Base-by-base conservation (phyloP, 2,797 vertebrate genomes). In the Acestrorhynchus altus region DNA sequence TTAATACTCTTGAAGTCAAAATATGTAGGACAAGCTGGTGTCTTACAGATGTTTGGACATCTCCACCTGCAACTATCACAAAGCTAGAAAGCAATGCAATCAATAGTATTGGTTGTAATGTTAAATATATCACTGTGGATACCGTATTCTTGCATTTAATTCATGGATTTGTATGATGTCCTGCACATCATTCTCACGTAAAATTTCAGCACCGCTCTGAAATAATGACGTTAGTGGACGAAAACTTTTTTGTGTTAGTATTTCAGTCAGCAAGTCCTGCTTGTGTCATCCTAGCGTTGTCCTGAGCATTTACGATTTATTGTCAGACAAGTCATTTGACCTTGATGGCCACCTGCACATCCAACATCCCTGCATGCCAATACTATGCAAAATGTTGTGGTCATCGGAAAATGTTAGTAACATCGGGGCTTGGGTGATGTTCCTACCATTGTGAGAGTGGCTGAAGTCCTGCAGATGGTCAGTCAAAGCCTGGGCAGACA, bases 401-500 rank as follows among this genome's bases (percentile, higher is more conserved):
- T 11, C 4, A 11, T 42, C 3, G 16, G 12, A 28, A 16, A n/a
- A 46, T 2, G 4, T 49, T n/a, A 49, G 24, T 35, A 35, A 51
- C 49, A 47, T 9, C 44, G 16, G 46, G 5, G 4, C 26, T 35
- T n/a, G 65, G 44, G 16, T 26, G 26, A 54, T 54, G n/a, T 35
- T 49, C 85, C 84, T 88, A 90, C 88, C 87, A 90, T 89, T 76
- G 56, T 81, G 86, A 78, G 22, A 77, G 46, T 46, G 35, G 46
- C 11, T 26, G 61, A 74, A 56, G 49, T 80, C 65, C 47, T 69
- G 72, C 56, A 47, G 78, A 35, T 22, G 68, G 20, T 22, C 35
- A 3, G 54, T 52, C 12, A 83, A 84, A 76, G 82, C 85, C 81
- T 84, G 87, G 85, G 81, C 84, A 90, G 81, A 86, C 87, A 81